Evolutionary conservation across 2,797 vertebrate genomes (phyloP), one percentile per base, ranked within the genome.

Genomic region (Coilia nasus): DNA sequence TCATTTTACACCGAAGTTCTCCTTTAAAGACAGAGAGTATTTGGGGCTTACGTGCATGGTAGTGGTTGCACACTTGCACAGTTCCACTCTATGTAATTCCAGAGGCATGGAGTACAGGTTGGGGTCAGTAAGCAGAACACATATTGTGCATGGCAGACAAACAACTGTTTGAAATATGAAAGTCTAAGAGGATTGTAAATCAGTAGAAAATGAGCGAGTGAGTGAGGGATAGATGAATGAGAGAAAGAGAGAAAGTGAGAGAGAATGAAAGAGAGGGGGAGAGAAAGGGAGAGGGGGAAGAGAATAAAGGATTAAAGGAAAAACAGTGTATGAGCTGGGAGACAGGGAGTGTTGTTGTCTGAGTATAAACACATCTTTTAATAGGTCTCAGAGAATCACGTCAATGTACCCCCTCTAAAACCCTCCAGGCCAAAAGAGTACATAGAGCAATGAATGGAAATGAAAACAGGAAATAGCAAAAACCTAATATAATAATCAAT

Each of bases 151-250:
- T 75, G 60, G 21, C n/a, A 75, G 84, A 17, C 71, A 82, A 82
- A 86, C 83, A 87, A 87, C 83, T 86, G 81, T 81, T 85, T 85
- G 71, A 84, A 87, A 86, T 50, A 85, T 86, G 85, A 83, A 84
- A 10, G 9, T 87, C 60, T 90, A 87, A 89, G 86, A 89, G 88
- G 87, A 90, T 90, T 90, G 75, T 15, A 10, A 83, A 44, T 50
- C 14, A 41, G 75, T 19, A 80, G 50, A 47, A 25, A 62, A n/a
- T 46, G 78, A 46, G 35, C 21, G 71, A 78, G 35, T 78, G 35
- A 41, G 71, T 14, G 50, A 28, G 21, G 23, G 35, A 64, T 9
- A 44, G 80, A 1, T 64, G 81, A 50, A 31, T 41, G 35, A 25
- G 54, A 44, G 81, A 57, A 3, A 31, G 14, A 54, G 9, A 78